Base-by-base conservation (phyloP, 2,888 invertebrate species). In the Gryllus longicercus region DNA sequence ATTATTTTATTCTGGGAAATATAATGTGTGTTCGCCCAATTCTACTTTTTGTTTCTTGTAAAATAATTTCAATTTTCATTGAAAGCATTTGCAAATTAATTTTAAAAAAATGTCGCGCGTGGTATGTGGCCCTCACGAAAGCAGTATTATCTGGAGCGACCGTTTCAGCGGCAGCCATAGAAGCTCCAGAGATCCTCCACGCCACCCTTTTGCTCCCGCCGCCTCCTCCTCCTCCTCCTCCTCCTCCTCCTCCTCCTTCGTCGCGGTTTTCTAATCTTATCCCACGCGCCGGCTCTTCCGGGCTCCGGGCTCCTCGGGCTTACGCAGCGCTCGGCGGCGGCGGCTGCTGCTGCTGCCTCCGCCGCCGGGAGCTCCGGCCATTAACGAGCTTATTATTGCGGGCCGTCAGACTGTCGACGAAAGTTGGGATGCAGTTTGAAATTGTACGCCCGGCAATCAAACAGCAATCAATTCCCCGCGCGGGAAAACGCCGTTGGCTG, bases 321-420 rank as follows among this genome's bases (percentile, higher is more conserved):
- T 63, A 63, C 16, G 63, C 14, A 63, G 63, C 63, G 3, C 16
- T 11, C 63, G 16, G 4, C 63, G 12, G 16, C 18, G 12, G 21
- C 21, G 21, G 21, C 63, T 2, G 63, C 63, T 4, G 63, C n/a
- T n/a, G 63, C 63, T 63, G 63, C 63, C 63, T 18, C 63, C 63
- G 63, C 14, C 63, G 14, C n/a, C 16, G 63, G 63, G 63, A 5
- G 16, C n/a, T 14, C 63, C n/a, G 16, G 63, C 63, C 63, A 63
- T 63, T 63, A 63, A 63, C 63, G 63, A 63, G 63, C 63, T 63
- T 63, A 63, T 63, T 63, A 63, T 63, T 63, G 63, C 63, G 16
- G 63, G 16, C n/a, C 63, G 63, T n/a, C 16, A 18, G 16, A 63
- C 16, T n/a, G 14, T n/a, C 16, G 63, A 16, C 63, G 63, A 63